These are phyloP conservation scores for Novumbra hubbsi DNA, from an alignment of 2,797 vertebrate genomes.

Conservation along the genomic window DNA sequence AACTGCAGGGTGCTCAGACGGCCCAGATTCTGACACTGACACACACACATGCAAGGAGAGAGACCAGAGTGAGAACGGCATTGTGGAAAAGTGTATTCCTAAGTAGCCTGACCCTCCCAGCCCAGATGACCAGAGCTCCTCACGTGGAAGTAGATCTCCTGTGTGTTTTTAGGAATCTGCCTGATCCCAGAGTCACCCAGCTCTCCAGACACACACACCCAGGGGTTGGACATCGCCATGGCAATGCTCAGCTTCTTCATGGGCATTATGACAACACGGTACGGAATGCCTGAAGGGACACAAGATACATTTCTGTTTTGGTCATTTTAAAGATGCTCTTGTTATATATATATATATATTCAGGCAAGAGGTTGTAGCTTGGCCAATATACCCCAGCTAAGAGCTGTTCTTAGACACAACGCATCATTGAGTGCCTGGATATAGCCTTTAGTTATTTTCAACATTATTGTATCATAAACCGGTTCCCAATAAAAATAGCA, in stretches of 20 bases:
- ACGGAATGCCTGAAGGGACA: slow-evolving; percentile 84
- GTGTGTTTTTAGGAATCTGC: slow-evolving; percentile 92
- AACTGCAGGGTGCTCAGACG: slow-evolving; percentile 94
- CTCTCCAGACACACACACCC: slow-evolving; percentile 95
- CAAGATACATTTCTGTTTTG: not conserved
- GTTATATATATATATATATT: too few species aligned
- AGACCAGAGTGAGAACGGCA: slow-evolving; percentile 35
- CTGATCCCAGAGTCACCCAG: slow-evolving; percentile 91
- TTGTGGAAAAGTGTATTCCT: not conserved
- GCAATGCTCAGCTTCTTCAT: slow-evolving; percentile 97
- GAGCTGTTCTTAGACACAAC: too few species aligned
- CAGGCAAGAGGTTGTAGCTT: too few species aligned
- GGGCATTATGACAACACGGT: slow-evolving; percentile 91
- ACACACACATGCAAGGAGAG: slow-evolving; percentile 1
- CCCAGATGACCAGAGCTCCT: not conserved
- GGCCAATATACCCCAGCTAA: too few species aligned
- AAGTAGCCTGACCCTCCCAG: not conserved
- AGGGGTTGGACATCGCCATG: slow-evolving; percentile 93
- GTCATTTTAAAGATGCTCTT: not conserved
- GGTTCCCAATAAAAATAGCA: too few species aligned
- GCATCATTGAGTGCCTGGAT: too few species aligned
- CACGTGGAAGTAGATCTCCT: slow-evolving; percentile 97
- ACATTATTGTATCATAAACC: too few species aligned
- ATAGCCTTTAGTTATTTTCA: too few species aligned
- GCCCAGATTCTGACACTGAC: slow-evolving; percentile 94